Evolutionary conservation across 2,888 invertebrate species (phyloP), one percentile per base, ranked within the genome.

Genomic region (Andrena praecox): DNA sequence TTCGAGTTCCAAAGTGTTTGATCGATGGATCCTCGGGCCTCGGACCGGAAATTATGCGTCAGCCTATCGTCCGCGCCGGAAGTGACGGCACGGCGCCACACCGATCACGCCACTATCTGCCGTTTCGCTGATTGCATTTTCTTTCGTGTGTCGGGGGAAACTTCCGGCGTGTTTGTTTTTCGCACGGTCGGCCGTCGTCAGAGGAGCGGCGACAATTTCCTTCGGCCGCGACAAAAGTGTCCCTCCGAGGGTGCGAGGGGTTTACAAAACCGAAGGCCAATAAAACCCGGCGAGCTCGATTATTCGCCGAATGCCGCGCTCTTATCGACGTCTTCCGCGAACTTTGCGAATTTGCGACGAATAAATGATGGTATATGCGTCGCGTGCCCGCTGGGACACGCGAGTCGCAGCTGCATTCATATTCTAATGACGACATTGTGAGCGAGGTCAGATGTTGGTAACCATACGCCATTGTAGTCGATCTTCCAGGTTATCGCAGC

Each of bases 21-120:
- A 94, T 94, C 94, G 94, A 94, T 94, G 93, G 92, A 93, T 94
- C 91, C 89, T 87, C 88, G 88, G 27, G 85, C 83, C 89, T 91
- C 85, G 89, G 89, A 90, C 91, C 93, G 94, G 94, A 94, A 94
- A 94, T 94, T 94, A 93, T 93, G 93, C 93, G 93, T 94, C 94
- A 93, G 93, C 91, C 92, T 91, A 92, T 93, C 93, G 87, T 91
- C 85, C 89, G 89, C 90, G 89, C 87, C 91, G 91, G 91, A 93
- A 93, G 91, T 91, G 90, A 91, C 91, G 91, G 89, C 89, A 89
- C 88, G 89, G 88, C 88, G 89, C 91, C 87, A 87, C 85, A 77
- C 86, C 89, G 89, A 92, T 92, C 93, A 92, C 91, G 93, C 93
- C 80, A 92, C 90, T 92, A 93, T 93, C 93, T 93, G 87, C 86